Conservation (phyloP, 2,797 vertebrate species). For the Fistularia commersonii region DNA sequence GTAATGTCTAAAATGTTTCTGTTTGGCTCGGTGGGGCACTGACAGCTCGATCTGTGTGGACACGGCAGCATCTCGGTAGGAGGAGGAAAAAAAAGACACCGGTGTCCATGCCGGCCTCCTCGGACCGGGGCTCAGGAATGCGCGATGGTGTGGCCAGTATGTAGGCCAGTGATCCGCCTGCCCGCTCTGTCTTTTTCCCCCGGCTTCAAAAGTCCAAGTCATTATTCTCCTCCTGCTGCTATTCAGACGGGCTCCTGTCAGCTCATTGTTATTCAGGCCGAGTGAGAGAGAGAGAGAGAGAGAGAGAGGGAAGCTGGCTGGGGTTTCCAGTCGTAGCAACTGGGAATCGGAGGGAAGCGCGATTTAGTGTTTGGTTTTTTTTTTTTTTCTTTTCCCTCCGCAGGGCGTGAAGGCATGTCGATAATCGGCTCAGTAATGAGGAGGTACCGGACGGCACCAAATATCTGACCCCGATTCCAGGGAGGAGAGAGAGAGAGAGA, state of each 20-base stretch:
- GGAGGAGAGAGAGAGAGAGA: slow-evolving; percentile 38
- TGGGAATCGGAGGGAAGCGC: not conserved
- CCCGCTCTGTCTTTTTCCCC: slow-evolving; percentile 6
- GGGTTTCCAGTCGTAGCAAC: slow-evolving; percentile 24
- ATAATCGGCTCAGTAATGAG: slow-evolving; percentile 74
- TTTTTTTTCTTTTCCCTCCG: slow-evolving; percentile 1
- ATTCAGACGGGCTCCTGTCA: slow-evolving; percentile 72
- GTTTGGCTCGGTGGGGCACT: no score
- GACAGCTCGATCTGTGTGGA: no score
- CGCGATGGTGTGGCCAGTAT: slow-evolving; percentile 54
- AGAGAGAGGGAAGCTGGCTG: slow-evolving; percentile 47
- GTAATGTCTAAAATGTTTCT: no score
- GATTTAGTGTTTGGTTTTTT: not conserved
- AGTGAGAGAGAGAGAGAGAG: slow-evolving; percentile 63
- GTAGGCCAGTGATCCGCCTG: slow-evolving; percentile 62
- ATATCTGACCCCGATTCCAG: slow-evolving; percentile 71
- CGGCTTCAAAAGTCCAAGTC: slow-evolving; percentile 71
- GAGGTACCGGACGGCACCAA: slow-evolving; percentile 69
- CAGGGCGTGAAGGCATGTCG: slow-evolving; percentile 56
- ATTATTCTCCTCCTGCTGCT: slow-evolving; percentile 74
- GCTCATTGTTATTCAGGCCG: slow-evolving; percentile 83
- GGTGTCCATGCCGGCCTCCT: slow-evolving; percentile 6
- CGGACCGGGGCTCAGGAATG: slow-evolving; percentile 49
- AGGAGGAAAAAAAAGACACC: no score
- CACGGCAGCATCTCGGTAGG: no score